Evolutionary conservation across 2,888 invertebrate species (phyloP), one percentile per base, ranked within the genome.

Genomic region (Pandemis corylana): DNA sequence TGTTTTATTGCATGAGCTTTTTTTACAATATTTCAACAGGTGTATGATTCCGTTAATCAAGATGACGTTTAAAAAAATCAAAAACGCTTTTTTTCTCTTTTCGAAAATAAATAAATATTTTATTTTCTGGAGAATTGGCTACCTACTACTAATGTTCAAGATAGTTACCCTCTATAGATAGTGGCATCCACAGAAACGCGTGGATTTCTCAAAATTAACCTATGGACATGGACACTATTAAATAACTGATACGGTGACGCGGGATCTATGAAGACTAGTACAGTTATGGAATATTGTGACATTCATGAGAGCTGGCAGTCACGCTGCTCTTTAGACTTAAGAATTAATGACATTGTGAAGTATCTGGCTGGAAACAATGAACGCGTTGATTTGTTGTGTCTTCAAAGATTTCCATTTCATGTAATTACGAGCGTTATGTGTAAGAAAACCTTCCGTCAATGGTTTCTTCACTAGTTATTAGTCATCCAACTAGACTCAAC

Each of bases 281-380:
- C 9, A n/a, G 10, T 0, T n/a, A 51, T 51, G 51, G 9, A 53
- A n/a, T 53, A 15, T 12, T 12, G 28, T 12, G 20, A 10, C 53
- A 15, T 71, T 20, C 42, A 72, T 61, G 15, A 49, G 15, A 59
- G 65, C 20, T 20, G 20, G 1, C 46, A 66, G 46, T 59, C 15
- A 46, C 46, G 36, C 64, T n/a, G 64, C 46, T 36, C 28, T 49
- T 41, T 12, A n/a, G 28, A 59, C 46, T 56, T 59, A 64, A 53
- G 28, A 53, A 59, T 15, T 15, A 15, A 12, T 59, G 49, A 59
- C 65, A 59, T 36, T 71, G 71, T 49, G 49, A 61, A 49, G 71
- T 61, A 61, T 66, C 66, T 12, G 6, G 10, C 15, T 12, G 20
- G 41, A 66, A 66, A 72, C 71, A 71, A 71, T 49, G 66, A 64